Evolutionary conservation across 2,113 vertebrate species (phyloP).

Genomic region (Aviceda subcristata): DNA sequence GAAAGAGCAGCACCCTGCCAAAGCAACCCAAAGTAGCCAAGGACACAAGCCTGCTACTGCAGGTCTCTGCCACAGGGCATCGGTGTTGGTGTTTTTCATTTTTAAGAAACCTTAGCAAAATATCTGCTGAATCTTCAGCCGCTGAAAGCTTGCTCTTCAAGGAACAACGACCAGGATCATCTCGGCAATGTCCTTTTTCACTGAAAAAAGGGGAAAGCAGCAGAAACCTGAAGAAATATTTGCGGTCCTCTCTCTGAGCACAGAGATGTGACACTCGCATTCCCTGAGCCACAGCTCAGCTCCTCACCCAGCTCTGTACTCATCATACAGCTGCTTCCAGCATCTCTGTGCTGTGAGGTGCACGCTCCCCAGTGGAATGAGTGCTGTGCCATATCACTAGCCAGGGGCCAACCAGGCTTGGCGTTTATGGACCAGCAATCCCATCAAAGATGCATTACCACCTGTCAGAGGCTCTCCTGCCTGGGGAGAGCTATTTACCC

Average conservation of each 20-base stretch:
- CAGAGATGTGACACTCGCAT: neutral
- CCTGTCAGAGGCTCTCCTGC: neutral
- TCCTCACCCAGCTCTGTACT: accelerated
- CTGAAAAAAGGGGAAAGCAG: neutral
- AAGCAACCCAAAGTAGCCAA: no score
- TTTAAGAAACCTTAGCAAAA: neutral
- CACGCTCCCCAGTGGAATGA: accelerated
- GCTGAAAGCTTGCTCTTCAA: neutral
- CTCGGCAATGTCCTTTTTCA: neutral
- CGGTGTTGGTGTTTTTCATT: accelerated
- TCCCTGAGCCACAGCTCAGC: neutral
- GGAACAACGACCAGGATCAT: neutral
- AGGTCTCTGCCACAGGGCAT: neutral
- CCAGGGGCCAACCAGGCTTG: neutral
- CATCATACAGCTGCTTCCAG: neutral
- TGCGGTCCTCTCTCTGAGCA: neutral
- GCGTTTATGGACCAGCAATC: neutral
- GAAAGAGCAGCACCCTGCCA: neutral
- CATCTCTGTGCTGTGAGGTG: neutral
- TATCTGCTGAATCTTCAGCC: neutral
- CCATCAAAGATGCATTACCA: neutral
- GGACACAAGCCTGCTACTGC: neutral
- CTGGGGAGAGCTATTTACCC: neutral
- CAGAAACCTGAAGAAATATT: neutral
- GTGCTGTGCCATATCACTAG: accelerated